Evolutionary conservation across 2,797 vertebrate species (phyloP).

Genomic region (Tenualosa thibaudeaui): DNA sequence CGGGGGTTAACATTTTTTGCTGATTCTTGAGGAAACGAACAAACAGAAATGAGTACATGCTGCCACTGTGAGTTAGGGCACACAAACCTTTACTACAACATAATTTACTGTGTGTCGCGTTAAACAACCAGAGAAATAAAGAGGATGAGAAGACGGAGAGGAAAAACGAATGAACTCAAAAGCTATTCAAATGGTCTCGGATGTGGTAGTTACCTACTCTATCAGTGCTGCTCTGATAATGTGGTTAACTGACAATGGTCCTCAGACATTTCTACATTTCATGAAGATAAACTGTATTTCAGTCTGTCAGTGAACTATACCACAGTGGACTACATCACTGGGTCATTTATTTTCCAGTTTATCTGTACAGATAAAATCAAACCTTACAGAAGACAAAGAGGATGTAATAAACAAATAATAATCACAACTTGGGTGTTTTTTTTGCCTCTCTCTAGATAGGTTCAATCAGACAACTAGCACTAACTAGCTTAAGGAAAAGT

Average conservation of each 20-base stretch:
- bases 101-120: conserved; percentile 12
- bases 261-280: not conserved
- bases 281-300: not conserved
- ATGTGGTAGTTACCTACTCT: not conserved
- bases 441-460: not conserved
- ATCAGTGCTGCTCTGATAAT: not conserved
- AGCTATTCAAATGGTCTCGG: not conserved
- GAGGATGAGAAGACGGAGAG: not conserved
- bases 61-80: not conserved
- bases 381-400: not conserved
- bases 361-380: not conserved
- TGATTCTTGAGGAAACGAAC: conserved; percentile 17
- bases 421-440: not conserved
- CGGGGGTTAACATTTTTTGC: conserved; percentile 22
- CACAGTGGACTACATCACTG: not conserved
- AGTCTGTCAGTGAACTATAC: not conserved
- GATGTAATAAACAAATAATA: not conserved
- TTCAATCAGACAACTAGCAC: not conserved
- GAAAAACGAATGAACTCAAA: not conserved
- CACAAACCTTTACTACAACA: not conserved
- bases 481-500: not conserved
- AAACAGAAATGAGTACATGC: conserved; percentile 27
- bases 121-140: not conserved
- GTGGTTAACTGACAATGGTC: not conserved
- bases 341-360: not conserved